These are phyloP conservation scores for Drosophila kurseongensis DNA, from an alignment of 1,140 invertebrate species.

Conservation along the genomic window DNA sequence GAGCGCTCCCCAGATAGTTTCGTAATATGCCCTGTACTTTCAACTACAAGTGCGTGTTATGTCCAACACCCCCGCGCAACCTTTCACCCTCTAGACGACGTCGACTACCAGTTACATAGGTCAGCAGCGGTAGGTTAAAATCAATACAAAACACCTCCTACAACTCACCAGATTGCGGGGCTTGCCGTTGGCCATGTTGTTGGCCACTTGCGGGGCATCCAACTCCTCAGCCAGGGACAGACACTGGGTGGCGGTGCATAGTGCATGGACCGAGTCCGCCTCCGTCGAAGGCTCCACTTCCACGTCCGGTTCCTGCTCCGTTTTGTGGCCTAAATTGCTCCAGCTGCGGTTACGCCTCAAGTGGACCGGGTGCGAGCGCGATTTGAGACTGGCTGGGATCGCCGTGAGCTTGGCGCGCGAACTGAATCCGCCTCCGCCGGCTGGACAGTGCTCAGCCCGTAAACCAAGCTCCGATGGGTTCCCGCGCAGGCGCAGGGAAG, in stretches of 20 bases:
- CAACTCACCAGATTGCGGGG: constrained; percentile 75
- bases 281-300: constrained; percentile 4
- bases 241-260: constrained; percentile 55
- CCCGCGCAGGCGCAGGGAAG: constrained; percentile 74
- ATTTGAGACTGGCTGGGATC: constrained; percentile 42
- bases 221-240: constrained; percentile 38
- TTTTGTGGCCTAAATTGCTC: constrained; percentile 63
- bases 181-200: constrained; percentile 56
- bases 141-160: constrained; percentile 53
- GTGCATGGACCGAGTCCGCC: constrained; percentile 30
- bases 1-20: constrained; percentile 14
- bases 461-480: constrained; percentile 43
- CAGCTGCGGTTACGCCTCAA: constrained; percentile 68
- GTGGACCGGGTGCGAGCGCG: constrained; percentile 15
- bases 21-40: constrained; percentile 36
- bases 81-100: constrained; percentile 12
- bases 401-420: constrained; percentile 71
- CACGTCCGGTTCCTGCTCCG: constrained; percentile 41
- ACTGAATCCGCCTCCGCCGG: constrained; percentile 59
- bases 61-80: not conserved
- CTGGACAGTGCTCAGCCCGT: constrained; percentile 6
- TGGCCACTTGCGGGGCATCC: constrained; percentile 17
- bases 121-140: constrained; percentile 63
- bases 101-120: constrained; percentile 62
- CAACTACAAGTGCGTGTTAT: constrained; percentile 22